Conservation (phyloP, 2,888 invertebrate genomes). For the Timema podura region DNA sequence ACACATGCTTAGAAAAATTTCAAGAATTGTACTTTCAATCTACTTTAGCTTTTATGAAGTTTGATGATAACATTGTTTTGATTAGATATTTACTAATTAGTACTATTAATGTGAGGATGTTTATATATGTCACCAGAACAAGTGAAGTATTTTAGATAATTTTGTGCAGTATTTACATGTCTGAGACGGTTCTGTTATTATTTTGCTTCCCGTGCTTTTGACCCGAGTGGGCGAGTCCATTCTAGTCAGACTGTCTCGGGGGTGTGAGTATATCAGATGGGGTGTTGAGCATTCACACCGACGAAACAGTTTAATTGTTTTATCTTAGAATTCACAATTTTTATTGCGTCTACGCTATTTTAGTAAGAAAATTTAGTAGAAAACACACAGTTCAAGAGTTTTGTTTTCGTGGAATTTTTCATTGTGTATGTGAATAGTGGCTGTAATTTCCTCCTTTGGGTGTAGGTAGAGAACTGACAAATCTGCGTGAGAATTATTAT, state of each 20-base stretch:
- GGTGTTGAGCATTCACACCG: conserved; percentile 35
- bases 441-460: too few relatives aligned
- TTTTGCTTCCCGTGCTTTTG: conserved; percentile 63
- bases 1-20: conserved; percentile 22
- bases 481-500: too few relatives aligned
- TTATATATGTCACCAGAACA: conserved; percentile 12
- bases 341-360: too few relatives aligned
- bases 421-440: too few relatives aligned
- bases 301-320: conserved; percentile 30
- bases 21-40: conserved; percentile 17
- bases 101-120: conserved; percentile 19
- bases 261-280: conserved; percentile 43
- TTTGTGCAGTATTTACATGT: conserved; percentile 16
- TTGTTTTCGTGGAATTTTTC: too few relatives aligned
- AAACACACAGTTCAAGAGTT: too few relatives aligned
- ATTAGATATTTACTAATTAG: conserved; percentile 12
- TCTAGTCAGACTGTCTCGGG: conserved; percentile 40
- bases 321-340: conserved; percentile 21
- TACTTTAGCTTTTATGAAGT: conserved; percentile 17
- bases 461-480: too few relatives aligned
- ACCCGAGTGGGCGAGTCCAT: conserved; percentile 54
- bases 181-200: conserved; percentile 56
- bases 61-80: conserved; percentile 22
- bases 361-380: too few relatives aligned
- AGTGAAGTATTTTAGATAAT: conserved; percentile 19